Conservation (phyloP, 2,797 vertebrate genomes). For the Myotis findleyi region DNA sequence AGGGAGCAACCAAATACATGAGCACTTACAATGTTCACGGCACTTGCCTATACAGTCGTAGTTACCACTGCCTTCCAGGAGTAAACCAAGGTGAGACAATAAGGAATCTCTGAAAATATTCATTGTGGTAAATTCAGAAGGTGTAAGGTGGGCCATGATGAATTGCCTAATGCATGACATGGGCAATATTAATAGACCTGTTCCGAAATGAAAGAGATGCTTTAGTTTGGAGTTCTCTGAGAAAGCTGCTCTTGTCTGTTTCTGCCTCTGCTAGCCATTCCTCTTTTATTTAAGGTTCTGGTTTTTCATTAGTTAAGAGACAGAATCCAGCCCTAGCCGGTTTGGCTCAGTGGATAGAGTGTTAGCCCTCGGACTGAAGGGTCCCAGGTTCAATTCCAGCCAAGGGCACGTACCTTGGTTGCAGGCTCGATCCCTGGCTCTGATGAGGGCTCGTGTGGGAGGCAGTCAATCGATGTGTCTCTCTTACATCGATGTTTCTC, state of each 20-base stretch:
- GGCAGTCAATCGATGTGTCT: no score
- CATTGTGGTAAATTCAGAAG: neutral
- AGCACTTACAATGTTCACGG: neutral
- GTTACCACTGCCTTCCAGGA: neutral
- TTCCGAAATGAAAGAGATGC: neutral
- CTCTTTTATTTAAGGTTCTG: slow-evolving; percentile 17
- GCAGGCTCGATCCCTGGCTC: no score
- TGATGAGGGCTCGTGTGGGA: no score
- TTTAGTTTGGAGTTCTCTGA: slow-evolving; percentile 21
- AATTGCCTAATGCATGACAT: neutral
- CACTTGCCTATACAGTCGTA: neutral
- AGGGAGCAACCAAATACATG: neutral
- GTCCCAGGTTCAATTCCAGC: no score
- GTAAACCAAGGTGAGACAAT: neutral
- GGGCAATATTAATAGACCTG: neutral
- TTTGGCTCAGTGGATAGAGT: no score
- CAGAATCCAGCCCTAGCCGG: neutral
- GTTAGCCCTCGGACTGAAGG: no score
- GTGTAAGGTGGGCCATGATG: neutral
- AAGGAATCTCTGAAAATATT: neutral
- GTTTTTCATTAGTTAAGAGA: slow-evolving; percentile 40
- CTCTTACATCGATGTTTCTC: no score
- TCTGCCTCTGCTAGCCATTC: neutral
- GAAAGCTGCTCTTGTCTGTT: neutral
- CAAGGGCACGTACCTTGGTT: no score